Conservation (phyloP, 2,888 invertebrate genomes). For the Aphrophora alni region DNA sequence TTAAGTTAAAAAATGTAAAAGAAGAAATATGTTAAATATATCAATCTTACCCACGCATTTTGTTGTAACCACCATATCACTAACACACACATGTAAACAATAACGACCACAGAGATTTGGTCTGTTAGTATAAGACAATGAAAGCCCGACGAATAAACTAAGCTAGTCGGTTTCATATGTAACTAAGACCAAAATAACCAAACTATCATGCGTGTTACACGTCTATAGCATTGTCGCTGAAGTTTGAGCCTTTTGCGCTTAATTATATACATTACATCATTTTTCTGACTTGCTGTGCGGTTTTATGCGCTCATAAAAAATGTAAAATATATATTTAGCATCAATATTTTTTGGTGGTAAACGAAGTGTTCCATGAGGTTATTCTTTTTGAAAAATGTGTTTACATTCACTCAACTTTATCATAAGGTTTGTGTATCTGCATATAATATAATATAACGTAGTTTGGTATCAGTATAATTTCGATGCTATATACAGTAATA, state of each 20-base stretch:
- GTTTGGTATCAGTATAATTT: no score
- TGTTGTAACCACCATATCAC: neutral
- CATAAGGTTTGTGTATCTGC: no score
- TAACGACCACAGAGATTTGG: neutral
- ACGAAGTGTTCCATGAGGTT: no score
- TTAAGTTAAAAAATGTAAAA: no score
- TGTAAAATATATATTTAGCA: no score
- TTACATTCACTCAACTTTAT: no score
- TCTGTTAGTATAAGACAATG: neutral
- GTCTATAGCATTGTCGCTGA: neutral
- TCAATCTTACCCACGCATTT: neutral
- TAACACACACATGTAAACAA: neutral
- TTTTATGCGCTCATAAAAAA: neutral
- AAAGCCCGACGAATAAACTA: neutral
- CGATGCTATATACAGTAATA: no score
- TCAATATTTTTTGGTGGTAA: no score
- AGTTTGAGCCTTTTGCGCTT: neutral
- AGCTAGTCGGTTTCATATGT: neutral
- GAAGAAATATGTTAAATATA: no score
- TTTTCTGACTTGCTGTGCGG: neutral
- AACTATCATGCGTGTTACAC: neutral
- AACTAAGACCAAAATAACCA: constrained; percentile 1
- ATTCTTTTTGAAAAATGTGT: no score
- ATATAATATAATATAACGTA: no score
- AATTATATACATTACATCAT: constrained; percentile 1